A percentile compares a stretch with the other conserved stretches of the same genome.
Evolutionary conservation across 2,113 vertebrate genomes (phyloP).

Genomic region (Gopherus evgoodei): DNA sequence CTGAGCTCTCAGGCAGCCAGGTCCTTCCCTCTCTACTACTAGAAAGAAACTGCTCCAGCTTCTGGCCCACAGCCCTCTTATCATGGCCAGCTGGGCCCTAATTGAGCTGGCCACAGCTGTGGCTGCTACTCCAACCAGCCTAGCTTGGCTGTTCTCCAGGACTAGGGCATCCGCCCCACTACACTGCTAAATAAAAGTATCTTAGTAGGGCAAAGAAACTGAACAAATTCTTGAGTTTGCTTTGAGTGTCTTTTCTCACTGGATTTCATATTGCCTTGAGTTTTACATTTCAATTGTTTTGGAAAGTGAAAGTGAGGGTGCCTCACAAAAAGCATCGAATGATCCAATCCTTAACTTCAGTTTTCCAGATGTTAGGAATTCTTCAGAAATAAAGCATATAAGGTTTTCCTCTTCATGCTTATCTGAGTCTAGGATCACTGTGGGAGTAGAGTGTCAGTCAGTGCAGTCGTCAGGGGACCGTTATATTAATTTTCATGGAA

Average conservation of each 20-base stretch:
- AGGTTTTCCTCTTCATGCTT: neutral
- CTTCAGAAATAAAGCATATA: neutral
- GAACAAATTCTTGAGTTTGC: neutral
- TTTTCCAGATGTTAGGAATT: neutral
- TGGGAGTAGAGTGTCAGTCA: neutral
- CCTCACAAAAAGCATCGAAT: constrained; percentile 2
- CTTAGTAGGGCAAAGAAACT: neutral
- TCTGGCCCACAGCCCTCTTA: too few species aligned
- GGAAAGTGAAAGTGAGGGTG: neutral
- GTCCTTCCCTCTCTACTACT: too few species aligned
- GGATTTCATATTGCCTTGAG: neutral
- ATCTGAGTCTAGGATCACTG: neutral
- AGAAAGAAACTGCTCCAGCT: too few species aligned
- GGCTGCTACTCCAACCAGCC: too few species aligned
- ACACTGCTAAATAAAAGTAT: too few species aligned
- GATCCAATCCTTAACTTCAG: neutral
- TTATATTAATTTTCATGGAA: neutral
- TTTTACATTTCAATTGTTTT: neutral
- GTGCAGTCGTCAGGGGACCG: neutral
- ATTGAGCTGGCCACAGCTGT: too few species aligned
- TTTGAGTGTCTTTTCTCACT: neutral
- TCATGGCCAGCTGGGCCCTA: too few species aligned
- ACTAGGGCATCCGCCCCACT: too few species aligned
- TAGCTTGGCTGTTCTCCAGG: too few species aligned
- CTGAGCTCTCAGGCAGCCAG: too few species aligned